A percentile compares a stretch with the other conserved stretches of the same genome.
These are phyloP conservation scores for Podargus strigoides DNA, from an alignment of 2,797 vertebrate species.

Conservation along the genomic window DNA sequence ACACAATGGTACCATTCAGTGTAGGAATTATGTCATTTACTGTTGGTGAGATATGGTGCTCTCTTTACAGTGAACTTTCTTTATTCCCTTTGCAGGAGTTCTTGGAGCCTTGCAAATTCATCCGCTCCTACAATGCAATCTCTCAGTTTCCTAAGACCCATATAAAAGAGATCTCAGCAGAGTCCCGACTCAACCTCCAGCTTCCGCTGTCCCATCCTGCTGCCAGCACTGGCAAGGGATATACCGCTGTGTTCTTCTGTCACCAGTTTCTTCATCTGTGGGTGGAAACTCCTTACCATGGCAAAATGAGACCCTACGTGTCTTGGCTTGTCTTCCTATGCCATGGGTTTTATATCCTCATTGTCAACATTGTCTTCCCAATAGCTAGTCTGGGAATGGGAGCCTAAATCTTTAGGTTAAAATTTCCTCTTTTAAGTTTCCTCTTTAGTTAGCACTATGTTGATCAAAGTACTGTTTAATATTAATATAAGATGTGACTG, in stretches of 20 bases:
- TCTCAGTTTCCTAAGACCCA: background rate
- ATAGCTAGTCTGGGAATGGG: fast-evolving
- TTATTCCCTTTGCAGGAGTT: background rate
- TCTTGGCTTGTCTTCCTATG: background rate
- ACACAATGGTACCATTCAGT: conserved; percentile 30
- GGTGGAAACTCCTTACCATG: background rate
- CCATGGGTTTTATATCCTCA: background rate
- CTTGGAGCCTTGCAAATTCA: background rate
- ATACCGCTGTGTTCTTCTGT: fast-evolving
- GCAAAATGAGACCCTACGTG: background rate
- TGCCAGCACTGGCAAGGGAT: background rate
- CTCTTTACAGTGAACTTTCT: background rate
- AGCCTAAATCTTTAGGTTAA: background rate
- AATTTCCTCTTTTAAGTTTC: background rate
- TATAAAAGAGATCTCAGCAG: background rate
- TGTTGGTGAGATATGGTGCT: background rate
- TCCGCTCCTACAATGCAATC: background rate
- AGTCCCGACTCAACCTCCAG: background rate
- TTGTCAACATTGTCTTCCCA: background rate
- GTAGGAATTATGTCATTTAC: conserved; percentile 12
- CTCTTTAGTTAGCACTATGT: background rate
- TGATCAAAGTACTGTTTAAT: background rate
- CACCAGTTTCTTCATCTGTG: background rate
- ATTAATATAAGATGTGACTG: background rate
- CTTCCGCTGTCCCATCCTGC: background rate